A percentile compares a stretch with the other conserved stretches of the same genome.
phyloP scores from a whole-genome alignment of 2,888 invertebrate genomes.

The Blastobasis lacticolella region DNA sequence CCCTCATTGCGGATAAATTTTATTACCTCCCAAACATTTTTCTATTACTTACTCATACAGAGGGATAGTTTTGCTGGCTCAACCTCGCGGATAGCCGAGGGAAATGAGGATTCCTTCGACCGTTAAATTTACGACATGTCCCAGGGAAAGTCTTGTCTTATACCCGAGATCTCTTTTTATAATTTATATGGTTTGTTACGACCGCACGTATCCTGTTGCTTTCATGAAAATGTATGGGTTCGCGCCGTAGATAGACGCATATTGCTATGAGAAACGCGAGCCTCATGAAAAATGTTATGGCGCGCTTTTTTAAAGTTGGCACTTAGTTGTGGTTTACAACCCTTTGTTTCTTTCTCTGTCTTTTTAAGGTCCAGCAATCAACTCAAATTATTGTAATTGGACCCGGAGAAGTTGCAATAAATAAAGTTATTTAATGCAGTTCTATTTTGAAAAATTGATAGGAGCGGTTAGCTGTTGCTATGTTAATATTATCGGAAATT shows the following conservation, averaged over 20 bases:
- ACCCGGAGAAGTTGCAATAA: too few species aligned
- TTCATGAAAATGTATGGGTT: conserved; percentile 41
- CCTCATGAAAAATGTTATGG: conserved; percentile 3
- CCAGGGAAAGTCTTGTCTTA: conserved; percentile 60
- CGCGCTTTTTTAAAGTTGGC: background rate
- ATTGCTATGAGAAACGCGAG: conserved; percentile 10
- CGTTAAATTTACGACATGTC: conserved; percentile 73
- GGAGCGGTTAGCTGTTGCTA: too few species aligned
- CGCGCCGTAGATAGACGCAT: conserved; percentile 2
- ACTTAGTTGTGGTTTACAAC: too few species aligned
- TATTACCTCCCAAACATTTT: conserved; percentile 20
- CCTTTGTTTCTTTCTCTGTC: too few species aligned
- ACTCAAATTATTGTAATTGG: too few species aligned
- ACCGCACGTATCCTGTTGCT: conserved; percentile 39
- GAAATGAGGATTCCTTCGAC: conserved; percentile 66
- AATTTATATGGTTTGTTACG: conserved; percentile 69
- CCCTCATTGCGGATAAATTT: too few species aligned
- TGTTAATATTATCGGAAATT: too few species aligned
- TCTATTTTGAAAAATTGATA: too few species aligned
- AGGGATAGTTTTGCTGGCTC: conserved; percentile 52
- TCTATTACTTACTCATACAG: conserved; percentile 49
- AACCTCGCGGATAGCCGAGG: conserved; percentile 58
- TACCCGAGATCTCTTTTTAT: conserved; percentile 61
- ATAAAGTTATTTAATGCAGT: too few species aligned
- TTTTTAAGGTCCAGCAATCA: too few species aligned